Evolutionary conservation across 2,113 vertebrate genomes (phyloP).

Genomic region (Pomatorhinus ruficollis): DNA sequence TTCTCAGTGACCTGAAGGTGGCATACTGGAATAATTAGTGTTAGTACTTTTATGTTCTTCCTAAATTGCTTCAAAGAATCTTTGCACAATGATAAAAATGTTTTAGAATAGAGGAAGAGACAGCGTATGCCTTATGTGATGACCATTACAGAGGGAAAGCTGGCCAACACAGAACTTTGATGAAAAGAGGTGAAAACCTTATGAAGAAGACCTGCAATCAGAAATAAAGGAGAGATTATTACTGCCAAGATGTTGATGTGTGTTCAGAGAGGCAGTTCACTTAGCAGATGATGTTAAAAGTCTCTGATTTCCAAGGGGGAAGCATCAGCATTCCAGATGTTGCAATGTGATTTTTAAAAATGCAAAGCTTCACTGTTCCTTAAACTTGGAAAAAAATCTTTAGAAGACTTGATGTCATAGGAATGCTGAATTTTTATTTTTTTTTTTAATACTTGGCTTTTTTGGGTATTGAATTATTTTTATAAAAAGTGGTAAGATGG

Average conservation of each 20-base stretch:
- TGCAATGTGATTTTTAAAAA: not conserved
- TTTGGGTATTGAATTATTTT: not conserved
- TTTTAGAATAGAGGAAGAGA: not conserved
- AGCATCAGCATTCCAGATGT: not conserved
- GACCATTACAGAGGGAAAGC: not conserved
- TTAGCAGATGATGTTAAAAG: not conserved
- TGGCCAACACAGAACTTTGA: not conserved
- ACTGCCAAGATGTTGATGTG: not conserved
- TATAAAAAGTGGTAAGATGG: not conserved
- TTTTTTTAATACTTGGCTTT: not conserved
- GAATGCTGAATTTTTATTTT: not conserved
- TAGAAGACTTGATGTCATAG: not conserved
- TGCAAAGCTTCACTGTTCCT: not conserved
- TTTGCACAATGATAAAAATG: not conserved
- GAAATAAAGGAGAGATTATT: not conserved
- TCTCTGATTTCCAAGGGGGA: not conserved
- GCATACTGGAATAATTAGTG: not conserved
- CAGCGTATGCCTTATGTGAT: not conserved
- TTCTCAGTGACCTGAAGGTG: conserved; percentile 9
- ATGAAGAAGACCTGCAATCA: not conserved
- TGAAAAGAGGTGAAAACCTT: not conserved
- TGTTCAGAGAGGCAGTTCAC: not conserved
- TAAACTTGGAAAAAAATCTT: not conserved
- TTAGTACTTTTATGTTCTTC: not conserved
- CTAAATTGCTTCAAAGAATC: not conserved